Conservation (phyloP, 2,888 invertebrate genomes). For the Herminia tarsipennalis region DNA sequence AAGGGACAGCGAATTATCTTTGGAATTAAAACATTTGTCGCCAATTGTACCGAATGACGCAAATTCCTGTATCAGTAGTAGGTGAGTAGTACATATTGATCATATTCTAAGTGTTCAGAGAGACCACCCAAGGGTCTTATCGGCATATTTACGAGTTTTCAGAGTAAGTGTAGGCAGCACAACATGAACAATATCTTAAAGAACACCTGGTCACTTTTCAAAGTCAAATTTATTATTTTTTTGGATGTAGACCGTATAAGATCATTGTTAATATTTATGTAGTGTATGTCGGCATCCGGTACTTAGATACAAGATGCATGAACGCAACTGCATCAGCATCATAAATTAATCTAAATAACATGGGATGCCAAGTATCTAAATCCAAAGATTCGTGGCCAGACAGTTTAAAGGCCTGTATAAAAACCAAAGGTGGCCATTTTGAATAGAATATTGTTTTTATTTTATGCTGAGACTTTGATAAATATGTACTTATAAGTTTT, state of each 20-base stretch:
- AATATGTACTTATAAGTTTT: no score
- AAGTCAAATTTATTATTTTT: no score
- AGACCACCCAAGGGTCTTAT: constrained; percentile 34
- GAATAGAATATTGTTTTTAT: no score
- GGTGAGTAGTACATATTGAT: constrained; percentile 33
- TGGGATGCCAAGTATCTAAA: no score
- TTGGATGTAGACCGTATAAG: no score
- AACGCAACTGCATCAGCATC: constrained; percentile 15
- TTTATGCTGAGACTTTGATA: no score
- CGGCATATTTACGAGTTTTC: constrained; percentile 28
- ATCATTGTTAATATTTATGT: constrained; percentile 49
- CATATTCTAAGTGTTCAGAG: constrained; percentile 24
- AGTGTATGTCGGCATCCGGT: constrained; percentile 44
- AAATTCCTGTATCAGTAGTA: constrained; percentile 34
- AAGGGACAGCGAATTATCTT: neutral
- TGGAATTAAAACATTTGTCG: neutral
- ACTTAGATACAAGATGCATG: constrained; percentile 33
- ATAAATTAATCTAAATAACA: constrained; percentile 24
- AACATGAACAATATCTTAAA: constrained; percentile 16
- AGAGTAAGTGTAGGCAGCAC: constrained; percentile 10
- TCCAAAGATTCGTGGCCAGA: no score
- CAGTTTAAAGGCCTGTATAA: no score
- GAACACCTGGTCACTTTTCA: constrained; percentile 68
- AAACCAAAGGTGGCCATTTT: no score
- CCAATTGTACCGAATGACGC: constrained; percentile 35